Evolutionary conservation across 2,113 vertebrate species (phyloP).

Genomic region (Sebastes fasciatus): DNA sequence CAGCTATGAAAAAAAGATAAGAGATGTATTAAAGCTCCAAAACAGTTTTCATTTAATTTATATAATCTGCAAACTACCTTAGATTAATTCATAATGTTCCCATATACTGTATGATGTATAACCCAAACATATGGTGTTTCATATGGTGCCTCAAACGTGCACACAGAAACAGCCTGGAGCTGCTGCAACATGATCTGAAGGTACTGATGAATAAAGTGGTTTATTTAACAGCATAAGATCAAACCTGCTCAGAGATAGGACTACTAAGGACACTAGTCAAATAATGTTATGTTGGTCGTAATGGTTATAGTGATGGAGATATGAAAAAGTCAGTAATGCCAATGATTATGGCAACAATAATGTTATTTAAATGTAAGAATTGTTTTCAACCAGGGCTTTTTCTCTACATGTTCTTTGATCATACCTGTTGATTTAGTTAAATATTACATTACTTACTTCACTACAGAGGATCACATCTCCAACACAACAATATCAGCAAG

Average conservation of each 20-base stretch:
- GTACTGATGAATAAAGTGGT: constrained; percentile 6
- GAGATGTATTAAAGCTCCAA: neutral
- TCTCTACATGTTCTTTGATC: neutral
- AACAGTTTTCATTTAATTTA: neutral
- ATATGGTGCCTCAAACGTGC: neutral
- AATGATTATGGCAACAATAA: neutral
- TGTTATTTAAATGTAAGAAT: neutral
- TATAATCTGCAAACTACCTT: neutral
- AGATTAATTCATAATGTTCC: neutral
- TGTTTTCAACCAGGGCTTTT: neutral
- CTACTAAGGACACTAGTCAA: neutral
- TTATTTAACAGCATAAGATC: constrained; percentile 5
- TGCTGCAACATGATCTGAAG: constrained; percentile 25
- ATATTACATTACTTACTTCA: neutral
- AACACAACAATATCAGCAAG: neutral
- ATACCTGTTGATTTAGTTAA: neutral
- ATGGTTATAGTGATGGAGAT: neutral
- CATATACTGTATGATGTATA: neutral
- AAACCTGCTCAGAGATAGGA: neutral
- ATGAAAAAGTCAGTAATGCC: no score
- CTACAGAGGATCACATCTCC: neutral
- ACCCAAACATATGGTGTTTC: neutral
- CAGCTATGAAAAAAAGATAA: neutral
- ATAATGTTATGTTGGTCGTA: neutral
- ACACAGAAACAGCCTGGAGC: constrained; percentile 45